A percentile compares a stretch with the other conserved stretches of the same genome.
phyloP scores from a whole-genome alignment of 2,888 invertebrate genomes.

The Caenorhabditis virilis region DNA sequence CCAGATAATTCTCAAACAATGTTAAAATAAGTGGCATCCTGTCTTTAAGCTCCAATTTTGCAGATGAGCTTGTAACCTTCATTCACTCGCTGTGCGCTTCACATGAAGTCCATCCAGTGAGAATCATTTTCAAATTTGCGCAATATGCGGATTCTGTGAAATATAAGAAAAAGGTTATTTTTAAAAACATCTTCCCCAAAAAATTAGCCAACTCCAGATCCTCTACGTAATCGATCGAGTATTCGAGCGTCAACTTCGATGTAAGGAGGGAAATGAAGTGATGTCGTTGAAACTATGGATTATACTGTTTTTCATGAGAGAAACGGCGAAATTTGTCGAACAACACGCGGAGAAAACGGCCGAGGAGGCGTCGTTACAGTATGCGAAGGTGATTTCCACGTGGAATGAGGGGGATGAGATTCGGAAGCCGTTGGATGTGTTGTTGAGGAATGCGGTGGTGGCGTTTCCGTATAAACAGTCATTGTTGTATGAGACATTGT shows the following conservation, averaged over 20 bases:
- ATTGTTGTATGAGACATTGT: slow-evolving; percentile 81
- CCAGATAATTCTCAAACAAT: slow-evolving; percentile 26
- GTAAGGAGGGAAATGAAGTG: slow-evolving; percentile 80
- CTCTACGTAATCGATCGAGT: slow-evolving; percentile 82
- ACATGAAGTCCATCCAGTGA: slow-evolving; percentile 64
- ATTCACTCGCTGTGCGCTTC: slow-evolving; percentile 61
- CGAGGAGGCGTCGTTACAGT: slow-evolving; percentile 27
- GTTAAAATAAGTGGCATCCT: slow-evolving; percentile 8
- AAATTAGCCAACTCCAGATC: slow-evolving; percentile 26
- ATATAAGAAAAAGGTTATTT: slow-evolving; percentile 76
- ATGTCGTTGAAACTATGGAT: slow-evolving; percentile 68
- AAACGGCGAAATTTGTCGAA: slow-evolving; percentile 58
- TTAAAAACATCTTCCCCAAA: background rate
- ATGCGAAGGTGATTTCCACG: slow-evolving; percentile 31
- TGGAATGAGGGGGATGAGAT: slow-evolving; percentile 70
- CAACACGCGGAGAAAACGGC: slow-evolving; percentile 26
- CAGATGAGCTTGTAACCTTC: slow-evolving; percentile 56
- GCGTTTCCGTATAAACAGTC: slow-evolving; percentile 90
- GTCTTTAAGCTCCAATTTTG: slow-evolving; percentile 22
- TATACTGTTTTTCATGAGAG: slow-evolving; percentile 58
- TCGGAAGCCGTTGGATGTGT: slow-evolving; percentile 74
- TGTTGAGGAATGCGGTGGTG: slow-evolving; percentile 84
- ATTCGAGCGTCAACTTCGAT: slow-evolving; percentile 85
- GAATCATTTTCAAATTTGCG: slow-evolving; percentile 73
- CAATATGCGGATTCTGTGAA: slow-evolving; percentile 78